Evolutionary conservation across 2,888 invertebrate genomes (phyloP).

Genomic region (Oscheius sp.): DNA sequence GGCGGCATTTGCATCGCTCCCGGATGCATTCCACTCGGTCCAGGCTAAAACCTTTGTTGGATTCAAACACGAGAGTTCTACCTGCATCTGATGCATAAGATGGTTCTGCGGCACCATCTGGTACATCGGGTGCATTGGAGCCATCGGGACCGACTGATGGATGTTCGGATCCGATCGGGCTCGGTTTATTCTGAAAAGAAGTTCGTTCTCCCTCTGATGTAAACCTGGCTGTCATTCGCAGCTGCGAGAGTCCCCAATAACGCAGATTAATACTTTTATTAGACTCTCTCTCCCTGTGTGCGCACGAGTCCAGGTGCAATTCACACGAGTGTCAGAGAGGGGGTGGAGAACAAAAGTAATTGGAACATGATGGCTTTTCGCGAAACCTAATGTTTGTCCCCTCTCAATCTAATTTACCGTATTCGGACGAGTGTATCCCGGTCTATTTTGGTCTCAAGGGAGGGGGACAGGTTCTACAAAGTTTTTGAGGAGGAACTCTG

Average conservation of each 20-base stretch:
- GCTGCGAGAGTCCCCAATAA: constrained; percentile 17
- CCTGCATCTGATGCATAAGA: constrained; percentile 31
- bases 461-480: no score
- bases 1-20: constrained; percentile 42
- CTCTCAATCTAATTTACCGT: no score
- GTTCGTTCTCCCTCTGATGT: background rate
- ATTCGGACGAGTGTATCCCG: no score
- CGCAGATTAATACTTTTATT: constrained; percentile 35
- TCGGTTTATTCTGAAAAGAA: constrained; percentile 55
- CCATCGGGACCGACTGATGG: constrained; percentile 38
- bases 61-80: background rate
- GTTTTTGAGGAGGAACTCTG: no score
- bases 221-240: constrained; percentile 26
- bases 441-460: no score
- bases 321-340: constrained; percentile 1
- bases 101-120: constrained; percentile 27
- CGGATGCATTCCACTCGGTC: constrained; percentile 47
- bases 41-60: constrained; percentile 38
- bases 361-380: constrained; percentile 1
- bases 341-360: constrained; percentile 7
- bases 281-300: constrained; percentile 9
- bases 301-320: constrained; percentile 30
- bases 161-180: constrained; percentile 70
- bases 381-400: no score
- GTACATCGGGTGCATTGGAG: background rate